Percentiles rank a stretch among this genome's conserved stretches.
These are phyloP conservation scores for Leptura quadrifasciata DNA, from an alignment of 2,888 invertebrate genomes.

Conservation along the genomic window DNA sequence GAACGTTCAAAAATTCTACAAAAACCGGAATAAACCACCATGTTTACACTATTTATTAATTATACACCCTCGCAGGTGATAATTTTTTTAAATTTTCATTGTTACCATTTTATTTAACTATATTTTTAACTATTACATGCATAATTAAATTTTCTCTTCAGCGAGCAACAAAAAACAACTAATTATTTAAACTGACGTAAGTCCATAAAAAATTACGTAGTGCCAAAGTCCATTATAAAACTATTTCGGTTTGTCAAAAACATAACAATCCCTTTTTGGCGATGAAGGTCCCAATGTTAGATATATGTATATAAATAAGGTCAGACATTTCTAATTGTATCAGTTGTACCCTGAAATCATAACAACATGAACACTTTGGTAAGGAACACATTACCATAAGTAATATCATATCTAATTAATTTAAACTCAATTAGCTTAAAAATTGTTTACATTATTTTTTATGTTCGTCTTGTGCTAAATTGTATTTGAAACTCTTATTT, in stretches of 20 bases:
- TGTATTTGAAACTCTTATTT: too few relatives aligned
- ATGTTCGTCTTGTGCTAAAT: too few relatives aligned
- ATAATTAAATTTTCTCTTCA: too few relatives aligned
- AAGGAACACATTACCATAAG: conserved; percentile 17
- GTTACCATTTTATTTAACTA: too few relatives aligned
- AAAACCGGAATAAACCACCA: too few relatives aligned
- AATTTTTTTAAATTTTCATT: too few relatives aligned
- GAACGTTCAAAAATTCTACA: too few relatives aligned
- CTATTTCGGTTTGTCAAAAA: conserved; percentile 17
- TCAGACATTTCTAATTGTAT: conserved; percentile 34
- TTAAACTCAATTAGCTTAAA: background rate
- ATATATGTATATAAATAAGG: conserved; percentile 25
- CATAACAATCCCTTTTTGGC: conserved; percentile 9
- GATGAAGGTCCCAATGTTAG: conserved; percentile 22
- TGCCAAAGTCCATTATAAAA: background rate
- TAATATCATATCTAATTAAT: background rate
- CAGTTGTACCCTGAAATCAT: conserved; percentile 40
- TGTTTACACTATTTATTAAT: too few relatives aligned
- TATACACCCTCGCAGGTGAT: too few relatives aligned
- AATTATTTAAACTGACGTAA: background rate
- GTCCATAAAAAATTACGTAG: background rate
- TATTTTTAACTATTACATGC: too few relatives aligned
- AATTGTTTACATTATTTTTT: too few relatives aligned
- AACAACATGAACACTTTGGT: conserved; percentile 48
- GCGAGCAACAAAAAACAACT: too few relatives aligned